phyloP scores from a whole-genome alignment of 2,113 vertebrate species.

The Jacana jacana region DNA sequence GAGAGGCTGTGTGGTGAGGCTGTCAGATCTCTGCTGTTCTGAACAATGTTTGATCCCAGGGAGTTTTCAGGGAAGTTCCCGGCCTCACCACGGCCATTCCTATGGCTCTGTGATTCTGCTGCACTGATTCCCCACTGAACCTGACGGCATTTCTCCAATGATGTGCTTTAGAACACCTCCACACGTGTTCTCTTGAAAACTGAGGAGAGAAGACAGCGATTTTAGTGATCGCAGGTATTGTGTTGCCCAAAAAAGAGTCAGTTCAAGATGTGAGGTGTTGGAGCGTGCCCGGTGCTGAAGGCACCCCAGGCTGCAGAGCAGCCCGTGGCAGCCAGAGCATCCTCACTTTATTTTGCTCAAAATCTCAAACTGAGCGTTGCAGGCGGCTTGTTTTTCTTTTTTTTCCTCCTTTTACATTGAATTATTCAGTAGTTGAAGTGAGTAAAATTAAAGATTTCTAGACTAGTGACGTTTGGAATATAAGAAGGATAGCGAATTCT shows the following conservation, averaged over 20 bases:
- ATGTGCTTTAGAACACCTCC: not conserved
- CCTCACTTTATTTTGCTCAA: not conserved
- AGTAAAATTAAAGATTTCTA: slow-evolving; percentile 54
- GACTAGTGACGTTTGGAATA: not conserved
- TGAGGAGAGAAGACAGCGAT: fast-evolving
- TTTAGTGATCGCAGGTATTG: not conserved
- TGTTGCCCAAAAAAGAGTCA: not conserved
- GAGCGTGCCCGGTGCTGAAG: fast-evolving
- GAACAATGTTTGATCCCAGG: not conserved
- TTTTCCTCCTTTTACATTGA: slow-evolving; percentile 7
- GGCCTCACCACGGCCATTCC: fast-evolving
- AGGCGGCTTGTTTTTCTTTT: not conserved
- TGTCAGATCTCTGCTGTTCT: fast-evolving
- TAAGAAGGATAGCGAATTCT: slow-evolving; percentile 44
- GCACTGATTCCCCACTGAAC: fast-evolving
- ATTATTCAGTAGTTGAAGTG: slow-evolving; percentile 29
- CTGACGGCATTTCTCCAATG: fast-evolving
- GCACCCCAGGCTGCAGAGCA: not conserved
- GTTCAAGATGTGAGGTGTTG: not conserved
- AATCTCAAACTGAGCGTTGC: not conserved
- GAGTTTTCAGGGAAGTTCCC: not conserved
- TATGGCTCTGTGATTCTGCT: not conserved
- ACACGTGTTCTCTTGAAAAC: not conserved
- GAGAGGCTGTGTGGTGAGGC: not conserved
- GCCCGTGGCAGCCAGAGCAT: not conserved